These are phyloP conservation scores for Artibeus jamaicensis DNA, from an alignment of 2,797 vertebrate genomes.

Conservation along the genomic window DNA sequence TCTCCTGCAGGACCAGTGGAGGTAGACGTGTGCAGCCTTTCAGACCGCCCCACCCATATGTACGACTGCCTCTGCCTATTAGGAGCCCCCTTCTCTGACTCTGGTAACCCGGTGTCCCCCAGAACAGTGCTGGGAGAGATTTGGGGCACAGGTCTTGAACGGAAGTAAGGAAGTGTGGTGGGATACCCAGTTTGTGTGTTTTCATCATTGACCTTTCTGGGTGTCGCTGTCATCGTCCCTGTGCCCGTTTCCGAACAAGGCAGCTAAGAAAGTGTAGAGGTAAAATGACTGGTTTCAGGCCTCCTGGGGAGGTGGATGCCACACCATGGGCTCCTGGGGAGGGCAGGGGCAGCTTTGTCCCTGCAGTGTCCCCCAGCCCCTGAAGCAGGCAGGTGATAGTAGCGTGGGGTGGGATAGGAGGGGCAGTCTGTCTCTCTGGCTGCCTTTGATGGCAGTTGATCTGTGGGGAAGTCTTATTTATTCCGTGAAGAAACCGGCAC, in stretches of 20 bases:
- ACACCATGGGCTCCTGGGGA: background rate
- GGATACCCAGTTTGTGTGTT: background rate
- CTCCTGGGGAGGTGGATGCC: background rate
- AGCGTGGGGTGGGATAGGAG: background rate
- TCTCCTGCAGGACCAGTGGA: background rate
- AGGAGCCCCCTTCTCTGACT: background rate
- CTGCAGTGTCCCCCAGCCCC: background rate
- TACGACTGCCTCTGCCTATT: background rate
- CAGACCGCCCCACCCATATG: background rate
- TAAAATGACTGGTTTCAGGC: background rate
- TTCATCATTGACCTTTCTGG: background rate
- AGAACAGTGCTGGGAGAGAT: background rate
- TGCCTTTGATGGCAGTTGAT: background rate
- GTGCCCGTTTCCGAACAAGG: background rate
- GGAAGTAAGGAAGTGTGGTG: background rate
- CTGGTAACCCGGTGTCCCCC: background rate
- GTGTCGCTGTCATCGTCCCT: background rate
- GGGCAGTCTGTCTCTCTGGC: background rate
- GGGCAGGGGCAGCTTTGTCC: background rate
- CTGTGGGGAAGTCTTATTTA: background rate
- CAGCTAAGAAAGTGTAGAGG: background rate
- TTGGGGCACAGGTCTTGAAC: background rate
- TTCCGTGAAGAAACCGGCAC: background rate
- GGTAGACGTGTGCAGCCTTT: background rate
- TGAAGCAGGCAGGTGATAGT: background rate